Percentiles rank a stretch among this genome's conserved stretches.
phyloP scores from a whole-genome alignment of 2,888 invertebrate genomes.

The Philereme transversata region DNA sequence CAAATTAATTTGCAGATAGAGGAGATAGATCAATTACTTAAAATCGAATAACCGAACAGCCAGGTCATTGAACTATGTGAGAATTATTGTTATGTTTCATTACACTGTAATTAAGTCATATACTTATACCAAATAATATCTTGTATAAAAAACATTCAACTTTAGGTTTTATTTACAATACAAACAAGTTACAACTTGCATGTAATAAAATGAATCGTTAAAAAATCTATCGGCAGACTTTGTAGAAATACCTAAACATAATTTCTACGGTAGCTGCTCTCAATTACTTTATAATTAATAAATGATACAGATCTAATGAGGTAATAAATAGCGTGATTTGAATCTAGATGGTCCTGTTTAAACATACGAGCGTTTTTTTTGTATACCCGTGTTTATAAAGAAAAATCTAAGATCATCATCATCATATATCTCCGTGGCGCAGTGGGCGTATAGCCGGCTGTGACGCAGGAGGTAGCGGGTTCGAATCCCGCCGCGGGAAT shows the following conservation, averaged over 20 bases:
- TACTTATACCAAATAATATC: slow-evolving; percentile 17
- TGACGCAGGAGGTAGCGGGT: too few species aligned
- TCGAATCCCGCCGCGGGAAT: too few species aligned
- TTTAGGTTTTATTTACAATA: slow-evolving; percentile 17
- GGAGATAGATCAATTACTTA: slow-evolving; percentile 56
- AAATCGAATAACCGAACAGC: slow-evolving; percentile 56
- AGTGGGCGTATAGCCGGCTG: too few species aligned
- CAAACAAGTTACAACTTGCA: slow-evolving; percentile 17
- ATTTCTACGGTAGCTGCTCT: slow-evolving; percentile 19
- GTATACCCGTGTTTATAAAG: too few species aligned
- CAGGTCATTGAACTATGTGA: slow-evolving; percentile 65
- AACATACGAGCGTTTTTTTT: neutral
- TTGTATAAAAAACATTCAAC: slow-evolving; percentile 5
- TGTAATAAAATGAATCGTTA: slow-evolving; percentile 22
- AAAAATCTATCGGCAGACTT: slow-evolving; percentile 5
- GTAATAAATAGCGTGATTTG: slow-evolving; percentile 2
- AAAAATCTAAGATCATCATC: neutral
- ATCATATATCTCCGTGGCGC: too few species aligned
- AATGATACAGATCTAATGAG: slow-evolving; percentile 14
- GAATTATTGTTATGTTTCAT: slow-evolving; percentile 48
- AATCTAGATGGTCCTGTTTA: slow-evolving; percentile 10
- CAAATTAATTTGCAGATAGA: slow-evolving; percentile 68
- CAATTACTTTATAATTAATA: slow-evolving; percentile 22
- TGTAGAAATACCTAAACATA: slow-evolving; percentile 5
- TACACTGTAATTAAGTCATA: slow-evolving; percentile 32